Evolutionary conservation across 1,140 invertebrate genomes (phyloP), one percentile per base, ranked within the genome.

Genomic region (Lamellibrachia luymesi): DNA sequence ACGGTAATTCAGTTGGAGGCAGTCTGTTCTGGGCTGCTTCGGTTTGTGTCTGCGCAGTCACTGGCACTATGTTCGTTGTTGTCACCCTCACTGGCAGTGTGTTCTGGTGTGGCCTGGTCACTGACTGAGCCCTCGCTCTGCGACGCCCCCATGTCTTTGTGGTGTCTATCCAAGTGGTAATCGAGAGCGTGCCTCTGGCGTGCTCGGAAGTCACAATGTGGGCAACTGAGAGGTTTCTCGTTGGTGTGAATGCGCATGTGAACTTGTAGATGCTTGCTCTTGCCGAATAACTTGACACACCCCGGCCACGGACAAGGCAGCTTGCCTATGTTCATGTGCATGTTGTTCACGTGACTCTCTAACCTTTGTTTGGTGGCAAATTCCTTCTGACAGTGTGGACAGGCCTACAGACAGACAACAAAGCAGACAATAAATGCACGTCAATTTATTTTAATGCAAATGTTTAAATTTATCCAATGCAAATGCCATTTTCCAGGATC

Each of bases 201-300:
- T 93, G 95, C 95, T 0, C 95, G 93, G 92, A 96, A 96, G 90
- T 95, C 94, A 94, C 95, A 95, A 51, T 95, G 97, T 93, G 98
- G 97, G 95, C 98, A 99, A 93, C 97, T 97, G 95, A 98, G 98
- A 0, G 98, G 98, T 89, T 98, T 97, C 95, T 98, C 98, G 92
- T 98, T 98, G 2, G 98, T 98, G 95, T 98, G 98, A 95, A 97
- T 97, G 89, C 98, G 97, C 90, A 97, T 96, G 96, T 98, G 98
- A 94, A 98, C 98, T 94, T 98, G 98, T 94, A 98, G 97, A 13
- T 95, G 94, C 90, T 94, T 93, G 92, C 95, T 94, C n/a, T 94
- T 94, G 90, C 93, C 93, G 64, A 94, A 94, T 22, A 90, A 50
- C 52, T 93, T 93, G 22, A 91, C 91, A n/a, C 93, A 93, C 64